Evolutionary conservation across 2,113 vertebrate genomes (phyloP).

Genomic region (Solea senegalensis): DNA sequence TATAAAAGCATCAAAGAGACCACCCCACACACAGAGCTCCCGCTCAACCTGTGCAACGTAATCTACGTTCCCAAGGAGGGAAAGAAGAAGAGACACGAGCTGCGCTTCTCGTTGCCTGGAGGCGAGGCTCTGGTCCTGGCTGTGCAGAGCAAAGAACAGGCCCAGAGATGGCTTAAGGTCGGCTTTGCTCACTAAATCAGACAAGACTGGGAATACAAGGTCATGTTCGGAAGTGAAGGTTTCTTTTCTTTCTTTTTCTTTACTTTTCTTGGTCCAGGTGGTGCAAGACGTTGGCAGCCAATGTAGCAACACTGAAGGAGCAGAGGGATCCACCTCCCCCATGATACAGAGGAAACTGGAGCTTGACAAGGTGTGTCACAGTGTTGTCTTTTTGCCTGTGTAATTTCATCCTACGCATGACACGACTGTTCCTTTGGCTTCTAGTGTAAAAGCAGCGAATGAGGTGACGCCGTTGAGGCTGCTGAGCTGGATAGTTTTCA

Average conservation of each 20-base stretch:
- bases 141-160: slow-evolving; percentile 96
- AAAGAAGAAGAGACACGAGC: slow-evolving; percentile 92
- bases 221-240: slow-evolving; percentile 5
- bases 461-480: slow-evolving; percentile 51
- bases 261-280: slow-evolving; percentile 79
- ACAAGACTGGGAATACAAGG: background rate
- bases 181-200: background rate
- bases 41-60: slow-evolving; percentile 87
- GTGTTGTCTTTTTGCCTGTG: background rate
- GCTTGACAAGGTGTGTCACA: slow-evolving; percentile 88
- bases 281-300: slow-evolving; percentile 89
- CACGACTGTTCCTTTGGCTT: slow-evolving; percentile 55
- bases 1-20: slow-evolving; percentile 97
- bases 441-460: slow-evolving; percentile 36
- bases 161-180: slow-evolving; percentile 97
- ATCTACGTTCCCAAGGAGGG: slow-evolving; percentile 94
- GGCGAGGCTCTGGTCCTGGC: slow-evolving; percentile 92
- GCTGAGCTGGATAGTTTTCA: slow-evolving; percentile 46
- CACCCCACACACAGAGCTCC: slow-evolving; percentile 88
- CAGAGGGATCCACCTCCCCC: slow-evolving; percentile 86
- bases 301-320: slow-evolving; percentile 56
- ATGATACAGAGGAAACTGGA: slow-evolving; percentile 89
- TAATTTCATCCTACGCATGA: slow-evolving; percentile 37
- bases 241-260: slow-evolving; percentile 17
- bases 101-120: slow-evolving; percentile 91